Percentiles rank a stretch among this genome's conserved stretches.
Conservation (phyloP, 1,140 invertebrate species). For the Bombus sylvicola region DNA sequence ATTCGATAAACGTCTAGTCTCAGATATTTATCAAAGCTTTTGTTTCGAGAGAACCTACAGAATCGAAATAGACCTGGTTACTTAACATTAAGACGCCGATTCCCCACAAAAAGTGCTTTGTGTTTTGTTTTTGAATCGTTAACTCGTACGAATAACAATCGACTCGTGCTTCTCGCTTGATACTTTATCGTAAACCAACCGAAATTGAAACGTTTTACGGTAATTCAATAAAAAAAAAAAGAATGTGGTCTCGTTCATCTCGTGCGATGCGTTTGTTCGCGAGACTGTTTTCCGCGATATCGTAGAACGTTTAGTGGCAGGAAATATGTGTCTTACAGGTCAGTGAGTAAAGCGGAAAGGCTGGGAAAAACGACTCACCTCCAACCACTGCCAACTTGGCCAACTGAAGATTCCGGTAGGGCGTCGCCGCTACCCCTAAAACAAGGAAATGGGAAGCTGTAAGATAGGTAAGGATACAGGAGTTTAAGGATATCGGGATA, state of each 20-base stretch:
- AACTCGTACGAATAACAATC: too few relatives aligned
- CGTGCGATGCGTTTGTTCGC: rapidly evolving
- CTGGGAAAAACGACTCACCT: slow-evolving; percentile 81
- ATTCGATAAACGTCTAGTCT: too few relatives aligned
- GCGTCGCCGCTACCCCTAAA: slow-evolving; percentile 82
- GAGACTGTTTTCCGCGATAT: neutral
- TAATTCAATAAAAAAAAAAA: neutral
- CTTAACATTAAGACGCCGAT: too few relatives aligned
- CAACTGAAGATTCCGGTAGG: slow-evolving; percentile 81
- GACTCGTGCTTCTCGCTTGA: too few relatives aligned
- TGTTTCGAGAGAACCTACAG: too few relatives aligned
- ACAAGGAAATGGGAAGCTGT: slow-evolving; percentile 80
- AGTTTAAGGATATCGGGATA: slow-evolving; percentile 31
- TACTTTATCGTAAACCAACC: too few relatives aligned
- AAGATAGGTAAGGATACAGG: slow-evolving; percentile 73
- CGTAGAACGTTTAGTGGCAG: neutral
- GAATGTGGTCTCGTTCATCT: neutral
- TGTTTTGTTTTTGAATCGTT: too few relatives aligned
- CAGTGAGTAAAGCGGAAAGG: slow-evolving; percentile 11
- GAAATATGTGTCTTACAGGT: slow-evolving; percentile 4
- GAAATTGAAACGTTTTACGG: neutral
- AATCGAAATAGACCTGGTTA: too few relatives aligned
- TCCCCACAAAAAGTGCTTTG: too few relatives aligned
- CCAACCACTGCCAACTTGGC: slow-evolving; percentile 83
- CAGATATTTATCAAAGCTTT: too few relatives aligned